These are phyloP conservation scores for Medauroidea extradentata DNA, from an alignment of 1,140 invertebrate genomes.

Conservation along the genomic window DNA sequence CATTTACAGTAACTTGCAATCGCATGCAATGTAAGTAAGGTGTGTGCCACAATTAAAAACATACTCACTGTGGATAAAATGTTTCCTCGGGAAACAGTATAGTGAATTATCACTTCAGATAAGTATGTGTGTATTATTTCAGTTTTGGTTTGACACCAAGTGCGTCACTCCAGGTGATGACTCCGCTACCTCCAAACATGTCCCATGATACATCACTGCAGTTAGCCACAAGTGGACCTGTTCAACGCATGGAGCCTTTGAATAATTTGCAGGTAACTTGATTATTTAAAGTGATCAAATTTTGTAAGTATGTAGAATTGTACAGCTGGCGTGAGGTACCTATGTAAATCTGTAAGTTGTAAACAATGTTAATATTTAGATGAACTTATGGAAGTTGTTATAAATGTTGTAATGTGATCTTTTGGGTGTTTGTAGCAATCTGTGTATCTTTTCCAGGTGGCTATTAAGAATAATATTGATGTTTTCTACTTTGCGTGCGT, in stretches of 20 bases:
- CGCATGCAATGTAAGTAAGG: too few species aligned
- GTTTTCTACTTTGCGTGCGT: slow-evolving; percentile 97
- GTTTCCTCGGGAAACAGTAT: neutral
- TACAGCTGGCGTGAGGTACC: too few species aligned
- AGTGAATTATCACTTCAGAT: too few species aligned
- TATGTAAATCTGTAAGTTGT: too few species aligned
- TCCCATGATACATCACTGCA: slow-evolving; percentile 70
- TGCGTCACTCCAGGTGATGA: slow-evolving; percentile 70
- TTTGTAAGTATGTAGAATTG: too few species aligned
- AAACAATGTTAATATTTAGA: too few species aligned
- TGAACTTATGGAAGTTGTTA: too few species aligned
- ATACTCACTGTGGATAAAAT: neutral
- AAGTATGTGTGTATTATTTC: slow-evolving; percentile 5
- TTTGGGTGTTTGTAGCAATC: too few species aligned
- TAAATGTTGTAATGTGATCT: too few species aligned
- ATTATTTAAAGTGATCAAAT: too few species aligned
- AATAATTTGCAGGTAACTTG: slow-evolving; percentile 83
- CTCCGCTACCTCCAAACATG: slow-evolving; percentile 80
- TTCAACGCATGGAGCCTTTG: slow-evolving; percentile 96
- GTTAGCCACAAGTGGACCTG: slow-evolving; percentile 80
- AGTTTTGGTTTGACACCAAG: slow-evolving; percentile 92
- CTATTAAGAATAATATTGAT: slow-evolving; percentile 98
- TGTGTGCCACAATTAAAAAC: too few species aligned
- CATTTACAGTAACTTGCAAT: too few species aligned
- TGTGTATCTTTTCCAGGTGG: slow-evolving; percentile 63